A percentile compares a stretch with the other conserved stretches of the same genome.
These are phyloP conservation scores for Lanistes nyassanus DNA, from an alignment of 1,140 invertebrate genomes.

Conservation along the genomic window DNA sequence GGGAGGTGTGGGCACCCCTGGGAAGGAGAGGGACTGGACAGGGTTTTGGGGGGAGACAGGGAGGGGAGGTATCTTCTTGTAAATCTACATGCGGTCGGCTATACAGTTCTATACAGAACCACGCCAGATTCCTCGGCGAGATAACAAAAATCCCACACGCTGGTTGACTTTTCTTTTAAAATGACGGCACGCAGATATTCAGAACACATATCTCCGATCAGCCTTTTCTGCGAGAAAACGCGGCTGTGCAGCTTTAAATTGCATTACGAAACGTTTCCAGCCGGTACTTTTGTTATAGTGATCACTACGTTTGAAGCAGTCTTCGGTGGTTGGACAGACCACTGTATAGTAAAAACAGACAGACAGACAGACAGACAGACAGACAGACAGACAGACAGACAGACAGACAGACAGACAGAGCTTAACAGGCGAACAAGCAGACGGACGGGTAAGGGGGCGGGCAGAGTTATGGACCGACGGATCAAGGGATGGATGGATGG, in stretches of 20 bases:
- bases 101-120: no score
- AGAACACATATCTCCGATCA: neutral
- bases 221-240: neutral
- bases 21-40: no score
- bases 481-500: neutral
- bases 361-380: neutral
- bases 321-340: no score
- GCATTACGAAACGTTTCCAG: neutral
- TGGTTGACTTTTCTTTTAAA: neutral
- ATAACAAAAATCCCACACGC: no score
- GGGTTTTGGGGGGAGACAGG: no score
- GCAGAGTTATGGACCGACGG: neutral
- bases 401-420: conserved; percentile 26
- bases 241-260: neutral
- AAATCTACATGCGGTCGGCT: no score
- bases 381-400: conserved; percentile 11
- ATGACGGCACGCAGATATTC: neutral
- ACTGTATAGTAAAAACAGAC: neutral
- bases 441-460: conserved; percentile 1
- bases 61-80: no score
- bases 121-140: no score
- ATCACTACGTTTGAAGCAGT: no score
- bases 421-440: neutral
- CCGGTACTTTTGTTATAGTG: neutral
- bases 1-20: no score